Conservation (phyloP, 2,113 vertebrate species). For the Misgurnus anguillicaudatus region DNA sequence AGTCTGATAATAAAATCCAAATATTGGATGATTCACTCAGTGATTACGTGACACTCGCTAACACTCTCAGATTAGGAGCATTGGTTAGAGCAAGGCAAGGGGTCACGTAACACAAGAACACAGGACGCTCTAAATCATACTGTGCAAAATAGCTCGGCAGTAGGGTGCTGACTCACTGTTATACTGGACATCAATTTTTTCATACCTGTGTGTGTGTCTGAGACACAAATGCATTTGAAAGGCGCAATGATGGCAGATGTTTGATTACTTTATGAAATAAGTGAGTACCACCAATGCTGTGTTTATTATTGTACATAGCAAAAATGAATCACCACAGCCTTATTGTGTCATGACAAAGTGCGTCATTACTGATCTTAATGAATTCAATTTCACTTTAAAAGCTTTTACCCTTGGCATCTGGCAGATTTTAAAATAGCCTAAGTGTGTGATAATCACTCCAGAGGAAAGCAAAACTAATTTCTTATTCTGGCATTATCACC, state of each 20-base stretch:
- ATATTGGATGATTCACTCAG: constrained; percentile 56
- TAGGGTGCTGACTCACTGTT: constrained; percentile 43
- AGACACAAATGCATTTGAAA: background rate
- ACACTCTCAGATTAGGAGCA: constrained; percentile 34
- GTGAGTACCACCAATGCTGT: background rate
- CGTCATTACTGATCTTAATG: background rate
- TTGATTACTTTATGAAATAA: constrained; percentile 12
- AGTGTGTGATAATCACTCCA: background rate
- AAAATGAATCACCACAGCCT: constrained; percentile 24
- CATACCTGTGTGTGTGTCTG: constrained; percentile 12
- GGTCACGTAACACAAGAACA: constrained; percentile 47
- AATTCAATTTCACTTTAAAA: constrained; percentile 32
- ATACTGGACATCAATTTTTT: constrained; percentile 31
- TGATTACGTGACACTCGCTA: constrained; percentile 29
- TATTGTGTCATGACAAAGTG: background rate
- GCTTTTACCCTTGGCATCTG: background rate
- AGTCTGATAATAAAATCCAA: constrained; percentile 51
- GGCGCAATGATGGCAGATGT: background rate
- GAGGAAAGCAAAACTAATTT: background rate
- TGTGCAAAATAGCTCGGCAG: constrained; percentile 10
- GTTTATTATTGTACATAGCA: constrained; percentile 9
- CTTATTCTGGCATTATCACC: background rate
- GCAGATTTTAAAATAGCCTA: background rate
- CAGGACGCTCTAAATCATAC: constrained; percentile 31
- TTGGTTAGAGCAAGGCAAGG: constrained; percentile 20